Evolutionary conservation across 2,888 invertebrate genomes (phyloP).

Genomic region (Pristionchus arcanus): DNA sequence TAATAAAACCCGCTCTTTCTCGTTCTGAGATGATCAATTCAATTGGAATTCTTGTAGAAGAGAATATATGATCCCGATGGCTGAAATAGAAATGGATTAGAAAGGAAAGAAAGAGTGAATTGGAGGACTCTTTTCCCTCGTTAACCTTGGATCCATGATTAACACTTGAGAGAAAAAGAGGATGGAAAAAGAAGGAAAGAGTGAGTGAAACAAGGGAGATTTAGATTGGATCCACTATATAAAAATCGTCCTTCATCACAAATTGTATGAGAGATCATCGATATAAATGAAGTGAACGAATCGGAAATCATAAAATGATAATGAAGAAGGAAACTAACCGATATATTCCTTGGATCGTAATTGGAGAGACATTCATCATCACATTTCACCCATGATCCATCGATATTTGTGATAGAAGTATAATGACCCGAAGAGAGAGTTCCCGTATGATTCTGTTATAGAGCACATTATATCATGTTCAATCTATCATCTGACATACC

Average conservation of each 20-base stretch:
- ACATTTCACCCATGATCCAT: constrained; percentile 50
- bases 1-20: not conserved
- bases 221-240: constrained; percentile 9
- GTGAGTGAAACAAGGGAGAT: constrained; percentile 12
- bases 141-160: constrained; percentile 48
- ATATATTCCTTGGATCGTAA: constrained; percentile 22
- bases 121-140: not conserved
- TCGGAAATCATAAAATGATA: not conserved
- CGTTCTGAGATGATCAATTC: not conserved
- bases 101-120: not conserved
- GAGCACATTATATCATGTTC: not conserved
- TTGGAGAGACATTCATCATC: constrained; percentile 31
- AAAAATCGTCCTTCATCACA: constrained; percentile 31
- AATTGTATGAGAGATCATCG: not conserved
- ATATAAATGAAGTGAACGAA: not conserved
- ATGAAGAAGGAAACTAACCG: not conserved
- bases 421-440: constrained; percentile 51
- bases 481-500: constrained; percentile 15
- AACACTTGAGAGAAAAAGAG: constrained; percentile 13
- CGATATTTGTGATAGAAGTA: constrained; percentile 18
- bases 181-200: not conserved
- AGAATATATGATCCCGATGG: constrained; percentile 21
- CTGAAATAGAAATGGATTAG: not conserved
- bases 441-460: constrained; percentile 52
- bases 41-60: constrained; percentile 13